phyloP scores from a whole-genome alignment of 2,797 vertebrate genomes.

The Capromys pilorides region DNA sequence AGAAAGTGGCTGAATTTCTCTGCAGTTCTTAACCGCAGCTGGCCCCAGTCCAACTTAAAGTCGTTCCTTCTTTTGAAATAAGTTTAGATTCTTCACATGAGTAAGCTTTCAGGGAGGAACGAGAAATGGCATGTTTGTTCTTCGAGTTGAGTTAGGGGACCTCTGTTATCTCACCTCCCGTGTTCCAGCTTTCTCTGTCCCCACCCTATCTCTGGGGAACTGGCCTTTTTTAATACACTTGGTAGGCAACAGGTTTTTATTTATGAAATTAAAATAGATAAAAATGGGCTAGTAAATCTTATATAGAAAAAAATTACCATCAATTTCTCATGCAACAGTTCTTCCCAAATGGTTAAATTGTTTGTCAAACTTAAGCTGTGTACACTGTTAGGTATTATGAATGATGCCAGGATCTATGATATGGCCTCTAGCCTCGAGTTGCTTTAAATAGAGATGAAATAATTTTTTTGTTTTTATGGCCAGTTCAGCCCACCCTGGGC shows the following conservation, averaged over 20 bases:
- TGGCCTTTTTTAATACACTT: conserved; percentile 5
- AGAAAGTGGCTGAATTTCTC: conserved; percentile 63
- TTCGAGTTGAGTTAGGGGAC: conserved; percentile 46
- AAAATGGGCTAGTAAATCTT: conserved; percentile 21
- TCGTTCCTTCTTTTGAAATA: conserved; percentile 72
- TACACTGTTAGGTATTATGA: conserved; percentile 6
- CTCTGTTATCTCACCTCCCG: conserved; percentile 38
- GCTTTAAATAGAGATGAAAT: conserved; percentile 35
- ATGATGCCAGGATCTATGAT: not conserved
- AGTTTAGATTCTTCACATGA: conserved; percentile 62
- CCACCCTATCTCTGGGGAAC: not conserved
- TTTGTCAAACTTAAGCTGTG: conserved; percentile 26
- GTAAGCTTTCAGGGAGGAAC: conserved; percentile 67
- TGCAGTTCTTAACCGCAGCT: conserved; percentile 58
- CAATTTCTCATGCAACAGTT: conserved; percentile 25
- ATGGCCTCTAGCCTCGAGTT: not conserved
- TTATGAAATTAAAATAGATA: conserved; percentile 43
- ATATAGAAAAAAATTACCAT: conserved; percentile 21
- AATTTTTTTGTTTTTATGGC: not conserved
- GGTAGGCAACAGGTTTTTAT: conserved; percentile 49
- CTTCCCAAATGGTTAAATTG: conserved; percentile 40
- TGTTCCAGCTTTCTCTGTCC: conserved; percentile 34
- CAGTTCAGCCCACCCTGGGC: too few relatives aligned
- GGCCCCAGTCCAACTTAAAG: conserved; percentile 70
- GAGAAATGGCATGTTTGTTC: conserved; percentile 56